A percentile compares a stretch with the other conserved stretches of the same genome.
phyloP scores from a whole-genome alignment of 2,888 invertebrate species.

The Petrophora chlorosata region DNA sequence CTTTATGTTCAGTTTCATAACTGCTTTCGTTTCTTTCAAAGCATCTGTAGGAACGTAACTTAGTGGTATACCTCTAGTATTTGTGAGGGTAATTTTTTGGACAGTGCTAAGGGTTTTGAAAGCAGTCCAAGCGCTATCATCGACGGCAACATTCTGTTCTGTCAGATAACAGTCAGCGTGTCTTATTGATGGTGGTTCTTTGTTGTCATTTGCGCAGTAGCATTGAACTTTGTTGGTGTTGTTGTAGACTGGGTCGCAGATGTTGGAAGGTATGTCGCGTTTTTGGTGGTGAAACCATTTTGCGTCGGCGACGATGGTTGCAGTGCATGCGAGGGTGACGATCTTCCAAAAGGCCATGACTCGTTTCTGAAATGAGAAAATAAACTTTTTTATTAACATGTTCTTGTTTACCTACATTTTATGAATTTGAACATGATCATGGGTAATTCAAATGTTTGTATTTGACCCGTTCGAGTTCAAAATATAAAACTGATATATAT shows the following conservation, averaged over 20 bases:
- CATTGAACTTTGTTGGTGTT: constrained; percentile 66
- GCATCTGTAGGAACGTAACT: constrained; percentile 87
- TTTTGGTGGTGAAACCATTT: constrained; percentile 54
- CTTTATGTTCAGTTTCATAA: constrained; percentile 85
- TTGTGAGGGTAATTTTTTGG: constrained; percentile 86
- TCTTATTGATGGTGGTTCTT: constrained; percentile 64
- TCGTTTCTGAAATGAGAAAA: constrained; percentile 52
- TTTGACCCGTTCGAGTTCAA: no score
- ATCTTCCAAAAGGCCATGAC: constrained; percentile 61
- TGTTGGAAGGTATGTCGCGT: constrained; percentile 48
- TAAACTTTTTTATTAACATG: no score
- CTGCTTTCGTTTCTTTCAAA: constrained; percentile 82
- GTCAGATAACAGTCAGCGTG: constrained; percentile 89
- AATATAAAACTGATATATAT: no score
- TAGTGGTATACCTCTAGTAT: constrained; percentile 85
- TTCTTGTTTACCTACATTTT: no score
- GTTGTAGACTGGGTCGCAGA: constrained; percentile 63
- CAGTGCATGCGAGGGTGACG: constrained; percentile 49
- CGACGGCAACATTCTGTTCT: constrained; percentile 78
- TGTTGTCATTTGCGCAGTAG: constrained; percentile 55
- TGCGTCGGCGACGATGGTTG: constrained; percentile 56
- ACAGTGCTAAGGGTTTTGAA: constrained; percentile 86
- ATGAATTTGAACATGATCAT: no score
- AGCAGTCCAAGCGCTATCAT: constrained; percentile 86
- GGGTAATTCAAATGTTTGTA: neutral